Evolutionary conservation across 1,140 invertebrate species (phyloP).

Genomic region (Leptopilina boulardi): DNA sequence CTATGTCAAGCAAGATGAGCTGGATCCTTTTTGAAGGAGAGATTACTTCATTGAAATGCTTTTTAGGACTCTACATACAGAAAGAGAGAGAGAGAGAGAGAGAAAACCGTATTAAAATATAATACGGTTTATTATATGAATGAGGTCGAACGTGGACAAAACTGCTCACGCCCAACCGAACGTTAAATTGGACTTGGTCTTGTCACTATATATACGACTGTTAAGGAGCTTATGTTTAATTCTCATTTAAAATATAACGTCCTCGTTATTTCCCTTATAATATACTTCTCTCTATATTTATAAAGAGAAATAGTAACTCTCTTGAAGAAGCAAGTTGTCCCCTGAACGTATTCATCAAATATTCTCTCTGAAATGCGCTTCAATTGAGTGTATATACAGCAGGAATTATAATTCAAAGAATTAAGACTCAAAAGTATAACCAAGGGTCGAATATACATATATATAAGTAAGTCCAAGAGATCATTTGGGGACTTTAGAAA

Average conservation of each 20-base stretch:
- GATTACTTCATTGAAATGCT: constrained; percentile 33
- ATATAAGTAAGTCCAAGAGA: neutral
- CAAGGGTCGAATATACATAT: neutral
- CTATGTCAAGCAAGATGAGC: constrained; percentile 32
- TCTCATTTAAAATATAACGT: constrained; percentile 22
- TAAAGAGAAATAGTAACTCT: neutral
- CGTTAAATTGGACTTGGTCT: constrained; percentile 22
- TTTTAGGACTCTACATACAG: constrained; percentile 8
- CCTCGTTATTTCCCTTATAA: constrained; percentile 23
- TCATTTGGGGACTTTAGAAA: neutral
- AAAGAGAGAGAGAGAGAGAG: constrained; percentile 22
- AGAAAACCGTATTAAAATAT: constrained; percentile 26
- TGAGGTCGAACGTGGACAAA: constrained; percentile 7
- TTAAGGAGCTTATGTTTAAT: constrained; percentile 31
- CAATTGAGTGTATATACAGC: neutral
- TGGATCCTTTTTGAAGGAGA: constrained; percentile 33
- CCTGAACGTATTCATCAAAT: constrained; percentile 1
- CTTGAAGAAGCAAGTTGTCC: neutral
- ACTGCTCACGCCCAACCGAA: constrained; percentile 29
- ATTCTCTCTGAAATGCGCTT: constrained; percentile 4
- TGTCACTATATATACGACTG: constrained; percentile 24
- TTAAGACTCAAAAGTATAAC: constrained; percentile 7
- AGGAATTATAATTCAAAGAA: constrained; percentile 12
- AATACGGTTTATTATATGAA: constrained; percentile 33
- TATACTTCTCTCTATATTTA: neutral